Conservation (phyloP, 23 tunicate genomes). For the Diplosoma virens region DNA sequence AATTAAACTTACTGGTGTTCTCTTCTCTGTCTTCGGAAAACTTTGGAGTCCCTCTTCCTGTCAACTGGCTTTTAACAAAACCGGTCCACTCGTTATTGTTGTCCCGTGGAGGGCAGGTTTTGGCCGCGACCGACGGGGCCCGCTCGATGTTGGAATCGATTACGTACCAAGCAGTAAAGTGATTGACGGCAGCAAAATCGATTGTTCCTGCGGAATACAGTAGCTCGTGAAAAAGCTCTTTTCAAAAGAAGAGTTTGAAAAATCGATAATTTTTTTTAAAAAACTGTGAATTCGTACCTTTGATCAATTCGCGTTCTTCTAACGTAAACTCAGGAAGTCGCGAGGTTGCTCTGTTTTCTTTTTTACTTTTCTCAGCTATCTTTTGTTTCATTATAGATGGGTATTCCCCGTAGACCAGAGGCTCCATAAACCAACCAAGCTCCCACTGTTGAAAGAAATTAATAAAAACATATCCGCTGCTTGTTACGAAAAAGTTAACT, state of each 20-base stretch:
- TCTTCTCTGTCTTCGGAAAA: not conserved
- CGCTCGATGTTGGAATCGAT: constrained; percentile 52
- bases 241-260: not conserved
- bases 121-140: constrained; percentile 67
- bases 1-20: too few relatives aligned
- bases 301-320: constrained; percentile 46
- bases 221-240: not conserved
- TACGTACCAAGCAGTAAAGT: constrained; percentile 81
- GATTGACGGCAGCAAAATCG: constrained; percentile 77
- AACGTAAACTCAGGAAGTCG: constrained; percentile 74
- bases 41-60: constrained; percentile 6
- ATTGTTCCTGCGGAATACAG: constrained; percentile 48
- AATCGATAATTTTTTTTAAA: not conserved
- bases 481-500: not conserved
- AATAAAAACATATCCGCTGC: not conserved
- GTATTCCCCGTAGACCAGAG: constrained; percentile 85
- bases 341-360: constrained; percentile 51
- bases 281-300: constrained; percentile 41
- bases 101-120: not conserved
- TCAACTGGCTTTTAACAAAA: not conserved
- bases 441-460: constrained; percentile 54
- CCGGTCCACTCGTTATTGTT: not conserved
- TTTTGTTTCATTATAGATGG: constrained; percentile 71
- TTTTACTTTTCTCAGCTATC: constrained; percentile 48
- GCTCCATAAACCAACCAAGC: constrained; percentile 90